A percentile compares a stretch with the other conserved stretches of the same genome.
phyloP scores from a whole-genome alignment of 2,113 vertebrate species.

The Seriola rivoliana region DNA sequence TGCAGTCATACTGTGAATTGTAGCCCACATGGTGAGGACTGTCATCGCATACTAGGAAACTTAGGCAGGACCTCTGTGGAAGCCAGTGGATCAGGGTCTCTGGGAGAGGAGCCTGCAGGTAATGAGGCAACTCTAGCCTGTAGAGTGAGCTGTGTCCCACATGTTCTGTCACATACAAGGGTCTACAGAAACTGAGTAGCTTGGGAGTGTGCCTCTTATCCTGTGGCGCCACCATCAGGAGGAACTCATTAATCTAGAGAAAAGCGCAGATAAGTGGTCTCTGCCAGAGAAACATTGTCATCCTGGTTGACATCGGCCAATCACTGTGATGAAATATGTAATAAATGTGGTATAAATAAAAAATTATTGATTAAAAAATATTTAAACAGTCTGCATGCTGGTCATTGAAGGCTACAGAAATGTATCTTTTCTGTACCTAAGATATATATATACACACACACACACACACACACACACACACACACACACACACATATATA shows the following conservation, averaged over 20 bases:
- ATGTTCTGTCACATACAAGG: constrained; percentile 92
- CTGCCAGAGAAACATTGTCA: constrained; percentile 76
- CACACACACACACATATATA: no score
- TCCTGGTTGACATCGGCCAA: constrained; percentile 90
- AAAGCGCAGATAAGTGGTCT: constrained; percentile 92
- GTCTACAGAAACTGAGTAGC: constrained; percentile 93
- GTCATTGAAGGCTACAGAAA: no score
- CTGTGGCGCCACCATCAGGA: constrained; percentile 15
- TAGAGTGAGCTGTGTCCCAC: constrained; percentile 88
- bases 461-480: no score
- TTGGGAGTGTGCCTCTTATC: constrained; percentile 90
- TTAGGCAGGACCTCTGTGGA: constrained; percentile 91
- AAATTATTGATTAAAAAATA: no score
- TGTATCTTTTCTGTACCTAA: no score
- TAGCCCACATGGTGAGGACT: constrained; percentile 89
- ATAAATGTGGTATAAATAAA: no score
- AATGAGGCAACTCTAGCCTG: constrained; percentile 83
- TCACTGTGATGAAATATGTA: no score
- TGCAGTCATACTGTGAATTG: constrained; percentile 84
- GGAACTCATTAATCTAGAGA: constrained; percentile 85
- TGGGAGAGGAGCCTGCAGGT: constrained; percentile 84
- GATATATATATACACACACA: no score
- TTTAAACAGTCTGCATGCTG: no score
- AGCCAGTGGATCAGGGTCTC: constrained; percentile 89
- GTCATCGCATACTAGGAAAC: constrained; percentile 93